Evolutionary conservation across 2,888 invertebrate species (phyloP).

Genomic region (Metopia argyrocephala): DNA sequence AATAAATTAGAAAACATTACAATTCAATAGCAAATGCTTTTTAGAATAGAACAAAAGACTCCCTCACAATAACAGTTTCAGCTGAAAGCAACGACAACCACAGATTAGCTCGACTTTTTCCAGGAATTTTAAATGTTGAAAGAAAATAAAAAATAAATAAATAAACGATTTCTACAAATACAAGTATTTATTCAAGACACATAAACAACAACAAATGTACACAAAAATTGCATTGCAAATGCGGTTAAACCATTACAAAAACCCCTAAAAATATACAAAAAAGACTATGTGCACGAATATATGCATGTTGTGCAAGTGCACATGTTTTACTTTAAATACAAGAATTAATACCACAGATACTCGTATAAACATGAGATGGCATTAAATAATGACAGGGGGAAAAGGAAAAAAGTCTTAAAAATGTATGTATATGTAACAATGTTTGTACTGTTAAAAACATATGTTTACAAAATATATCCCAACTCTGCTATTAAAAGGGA

Average conservation of each 20-base stretch:
- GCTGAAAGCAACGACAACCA: constrained; percentile 23
- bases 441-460: constrained; percentile 29
- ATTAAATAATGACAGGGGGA: background rate
- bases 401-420: background rate
- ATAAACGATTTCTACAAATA: constrained; percentile 55
- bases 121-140: constrained; percentile 11
- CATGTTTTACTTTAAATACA: constrained; percentile 14
- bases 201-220: background rate
- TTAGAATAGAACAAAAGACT: background rate
- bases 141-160: constrained; percentile 47
- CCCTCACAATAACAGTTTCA: background rate
- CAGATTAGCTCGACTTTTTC: constrained; percentile 53
- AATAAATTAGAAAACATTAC: constrained; percentile 27
- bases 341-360: background rate
- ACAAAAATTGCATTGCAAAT: constrained; percentile 47
- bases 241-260: constrained; percentile 44
- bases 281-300: background rate
- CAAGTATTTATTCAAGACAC: constrained; percentile 28
- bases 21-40: constrained; percentile 25
- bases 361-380: background rate
- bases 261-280: background rate
- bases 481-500: background rate
- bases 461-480: constrained; percentile 7
- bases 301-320: background rate
- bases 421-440: background rate